Evolutionary conservation across 1,140 invertebrate species (phyloP).

Genomic region (Anadara kagoshimensis): DNA sequence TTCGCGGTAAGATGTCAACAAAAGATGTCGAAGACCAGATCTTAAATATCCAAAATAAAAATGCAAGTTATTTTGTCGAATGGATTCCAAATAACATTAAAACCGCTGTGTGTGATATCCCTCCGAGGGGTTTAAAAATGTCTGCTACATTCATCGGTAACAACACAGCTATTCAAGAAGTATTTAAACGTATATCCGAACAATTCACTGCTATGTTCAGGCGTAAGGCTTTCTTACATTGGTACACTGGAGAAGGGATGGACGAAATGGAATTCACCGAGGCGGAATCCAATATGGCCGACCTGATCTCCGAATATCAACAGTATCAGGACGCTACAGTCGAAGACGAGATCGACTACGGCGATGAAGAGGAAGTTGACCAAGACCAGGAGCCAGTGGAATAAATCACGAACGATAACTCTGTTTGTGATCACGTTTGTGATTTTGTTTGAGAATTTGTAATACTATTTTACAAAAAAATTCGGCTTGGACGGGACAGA

Average conservation of each 20-base stretch:
- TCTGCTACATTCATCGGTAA: conserved; percentile 86
- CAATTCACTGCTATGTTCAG: conserved; percentile 78
- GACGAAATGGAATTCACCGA: conserved; percentile 86
- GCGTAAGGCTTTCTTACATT: conserved; percentile 48
- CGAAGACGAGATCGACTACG: conserved; percentile 64
- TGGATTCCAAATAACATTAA: conserved; percentile 96
- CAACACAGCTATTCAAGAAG: conserved; percentile 83
- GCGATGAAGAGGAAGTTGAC: conserved; percentile 80
- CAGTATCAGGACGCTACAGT: conserved; percentile 84
- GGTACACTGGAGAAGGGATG: conserved; percentile 83
- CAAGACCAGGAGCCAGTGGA: too few species aligned
- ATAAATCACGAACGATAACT: too few species aligned
- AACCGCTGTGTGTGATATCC: conserved; percentile 93
- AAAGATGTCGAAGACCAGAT: conserved; percentile 71
- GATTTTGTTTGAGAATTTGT: too few species aligned
- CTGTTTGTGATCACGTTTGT: too few species aligned
- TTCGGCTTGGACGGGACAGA: too few species aligned
- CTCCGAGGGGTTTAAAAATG: conserved; percentile 93
- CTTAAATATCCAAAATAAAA: conserved; percentile 90
- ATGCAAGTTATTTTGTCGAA: conserved; percentile 89
- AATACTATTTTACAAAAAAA: too few species aligned
- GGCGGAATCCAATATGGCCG: conserved; percentile 85
- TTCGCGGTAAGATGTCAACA: conserved; percentile 82
- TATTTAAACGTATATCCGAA: conserved; percentile 86
- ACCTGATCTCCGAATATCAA: conserved; percentile 78